Percentiles rank a stretch among this genome's conserved stretches.
Evolutionary conservation across 1,140 invertebrate genomes (phyloP).

Genomic region (Camponotus pennsylvanicus): DNA sequence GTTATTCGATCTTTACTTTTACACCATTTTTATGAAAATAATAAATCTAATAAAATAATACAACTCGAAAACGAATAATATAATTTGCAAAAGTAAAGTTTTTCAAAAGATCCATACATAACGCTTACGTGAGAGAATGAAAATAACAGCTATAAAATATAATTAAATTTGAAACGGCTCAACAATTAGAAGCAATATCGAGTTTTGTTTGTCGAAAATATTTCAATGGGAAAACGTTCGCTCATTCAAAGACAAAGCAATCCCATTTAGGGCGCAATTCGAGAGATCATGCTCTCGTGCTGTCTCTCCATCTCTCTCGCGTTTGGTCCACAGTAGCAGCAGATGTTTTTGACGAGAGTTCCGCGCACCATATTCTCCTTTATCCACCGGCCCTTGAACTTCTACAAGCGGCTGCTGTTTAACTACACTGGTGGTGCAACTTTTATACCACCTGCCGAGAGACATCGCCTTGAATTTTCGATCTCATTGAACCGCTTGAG

Average conservation of each 20-base stretch:
- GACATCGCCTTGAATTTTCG: constrained; percentile 64
- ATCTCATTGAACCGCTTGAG: constrained; percentile 41
- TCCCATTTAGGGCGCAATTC: constrained; percentile 14
- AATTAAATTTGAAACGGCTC: neutral
- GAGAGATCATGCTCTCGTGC: constrained; percentile 13
- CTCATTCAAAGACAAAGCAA: constrained; percentile 47
- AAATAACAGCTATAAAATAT: neutral
- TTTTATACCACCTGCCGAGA: constrained; percentile 76
- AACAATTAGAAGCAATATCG: constrained; percentile 3
- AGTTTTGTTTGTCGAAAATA: constrained; percentile 21
- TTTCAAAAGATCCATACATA: neutral
- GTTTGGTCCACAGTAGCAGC: constrained; percentile 66
- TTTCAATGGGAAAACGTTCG: constrained; percentile 19
- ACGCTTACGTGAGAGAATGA: neutral
- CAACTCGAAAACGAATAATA: neutral
- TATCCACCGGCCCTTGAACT: constrained; percentile 54
- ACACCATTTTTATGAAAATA: neutral
- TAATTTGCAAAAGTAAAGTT: neutral
- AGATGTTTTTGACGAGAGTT: constrained; percentile 78
- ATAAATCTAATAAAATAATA: neutral
- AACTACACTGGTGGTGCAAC: constrained; percentile 66
- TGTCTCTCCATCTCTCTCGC: constrained; percentile 37
- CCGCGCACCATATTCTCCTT: constrained; percentile 40
- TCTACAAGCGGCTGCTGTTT: constrained; percentile 64
- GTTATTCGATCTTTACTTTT: neutral